Conservation (phyloP, 1,140 invertebrate genomes). For the Lepidurus apus region DNA sequence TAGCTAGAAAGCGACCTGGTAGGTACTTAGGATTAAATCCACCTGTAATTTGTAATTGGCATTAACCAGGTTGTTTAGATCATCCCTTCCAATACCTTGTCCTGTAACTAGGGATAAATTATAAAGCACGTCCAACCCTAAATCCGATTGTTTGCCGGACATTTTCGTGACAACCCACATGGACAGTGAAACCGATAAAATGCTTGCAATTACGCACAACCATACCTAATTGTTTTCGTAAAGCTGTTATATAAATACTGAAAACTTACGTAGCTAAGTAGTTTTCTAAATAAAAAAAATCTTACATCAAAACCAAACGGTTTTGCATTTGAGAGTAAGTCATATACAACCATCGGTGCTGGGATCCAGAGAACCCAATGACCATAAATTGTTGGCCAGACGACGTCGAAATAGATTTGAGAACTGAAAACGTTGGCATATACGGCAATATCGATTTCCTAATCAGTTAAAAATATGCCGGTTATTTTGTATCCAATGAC, state of each 20-base stretch:
- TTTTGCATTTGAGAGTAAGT: neutral
- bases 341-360: neutral
- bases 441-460: neutral
- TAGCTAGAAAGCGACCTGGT: neutral
- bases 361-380: neutral
- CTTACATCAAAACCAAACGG: neutral
- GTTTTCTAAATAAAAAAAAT: neutral
- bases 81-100: neutral
- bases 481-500: neutral
- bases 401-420: neutral
- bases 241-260: too few species aligned
- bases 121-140: neutral
- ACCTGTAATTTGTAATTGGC: neutral
- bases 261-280: neutral
- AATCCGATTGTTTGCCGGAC: neutral
- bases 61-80: neutral
- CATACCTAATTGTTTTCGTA: neutral
- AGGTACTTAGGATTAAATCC: neutral
- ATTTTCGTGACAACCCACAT: neutral
- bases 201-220: neutral
- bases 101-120: neutral
- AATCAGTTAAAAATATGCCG: neutral
- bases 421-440: neutral
- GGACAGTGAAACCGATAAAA: neutral
- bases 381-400: neutral